Evolutionary conservation across 1,140 invertebrate species (phyloP).

Genomic region (Drosophila ohnishii): DNA sequence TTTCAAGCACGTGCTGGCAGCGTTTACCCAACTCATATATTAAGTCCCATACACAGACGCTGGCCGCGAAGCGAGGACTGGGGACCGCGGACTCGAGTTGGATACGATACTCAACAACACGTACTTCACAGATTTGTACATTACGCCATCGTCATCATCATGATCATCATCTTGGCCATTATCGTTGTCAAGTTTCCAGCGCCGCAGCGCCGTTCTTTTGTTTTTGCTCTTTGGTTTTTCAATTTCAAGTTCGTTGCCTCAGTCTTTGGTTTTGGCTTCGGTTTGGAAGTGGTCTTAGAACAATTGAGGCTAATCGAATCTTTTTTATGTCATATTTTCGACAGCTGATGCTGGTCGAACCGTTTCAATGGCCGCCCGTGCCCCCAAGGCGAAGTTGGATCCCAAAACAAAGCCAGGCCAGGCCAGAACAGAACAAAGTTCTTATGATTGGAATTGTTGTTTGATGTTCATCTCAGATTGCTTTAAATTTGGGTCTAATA

Average conservation of each 20-base stretch:
- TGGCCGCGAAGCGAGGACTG: conserved; percentile 14
- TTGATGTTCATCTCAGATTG: conserved; percentile 33
- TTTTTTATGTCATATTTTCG: conserved; percentile 65
- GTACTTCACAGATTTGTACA: conserved; percentile 80
- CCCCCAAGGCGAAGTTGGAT: conserved; percentile 23
- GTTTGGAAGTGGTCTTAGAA: conserved; percentile 65
- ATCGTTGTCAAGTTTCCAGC: conserved; percentile 48
- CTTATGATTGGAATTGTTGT: conserved; percentile 34
- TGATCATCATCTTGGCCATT: conserved; percentile 41
- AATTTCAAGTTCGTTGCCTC: conserved; percentile 80
- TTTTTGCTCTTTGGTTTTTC: conserved; percentile 62
- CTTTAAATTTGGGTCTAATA: conserved; percentile 41
- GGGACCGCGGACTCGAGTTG: conserved; percentile 27
- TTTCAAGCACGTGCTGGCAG: conserved; percentile 79
- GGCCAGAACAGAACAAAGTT: conserved; percentile 19
- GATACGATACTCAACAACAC: conserved; percentile 66
- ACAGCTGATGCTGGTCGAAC: conserved; percentile 72
- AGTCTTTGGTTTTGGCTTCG: conserved; percentile 54
- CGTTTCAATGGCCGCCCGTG: conserved; percentile 52
- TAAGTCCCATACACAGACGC: conserved; percentile 59
- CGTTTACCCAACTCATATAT: conserved; percentile 78
- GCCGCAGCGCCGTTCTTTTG: conserved; percentile 38
- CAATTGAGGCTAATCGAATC: conserved; percentile 80
- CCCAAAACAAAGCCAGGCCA: conserved; percentile 25
- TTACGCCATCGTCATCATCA: conserved; percentile 64